Percentiles rank a stretch among this genome's conserved stretches.
Conservation (phyloP, 2,797 vertebrate genomes). For the Phaenicophaeus curvirostris region DNA sequence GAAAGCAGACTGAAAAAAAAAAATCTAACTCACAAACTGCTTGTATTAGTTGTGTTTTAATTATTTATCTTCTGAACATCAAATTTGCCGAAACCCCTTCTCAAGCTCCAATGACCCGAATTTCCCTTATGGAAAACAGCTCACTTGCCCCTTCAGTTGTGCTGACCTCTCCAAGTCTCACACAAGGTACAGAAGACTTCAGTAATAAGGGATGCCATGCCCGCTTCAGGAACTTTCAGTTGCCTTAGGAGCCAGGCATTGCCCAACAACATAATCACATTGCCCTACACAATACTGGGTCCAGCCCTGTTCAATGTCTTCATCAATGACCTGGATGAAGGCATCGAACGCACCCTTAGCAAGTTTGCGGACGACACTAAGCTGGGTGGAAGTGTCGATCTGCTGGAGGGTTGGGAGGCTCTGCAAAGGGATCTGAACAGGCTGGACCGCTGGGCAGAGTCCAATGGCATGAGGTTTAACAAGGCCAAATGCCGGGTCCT, state of each 20-base stretch:
- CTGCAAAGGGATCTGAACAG: too few species aligned
- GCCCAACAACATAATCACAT: neutral
- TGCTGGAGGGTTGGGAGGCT: too few species aligned
- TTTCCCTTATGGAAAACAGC: neutral
- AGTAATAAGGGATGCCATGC: neutral
- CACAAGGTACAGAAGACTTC: neutral
- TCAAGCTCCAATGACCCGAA: neutral
- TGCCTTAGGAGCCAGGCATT: neutral
- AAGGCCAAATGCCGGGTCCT: too few species aligned
- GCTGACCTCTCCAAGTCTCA: neutral
- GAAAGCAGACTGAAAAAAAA: too few species aligned
- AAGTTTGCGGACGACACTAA: too few species aligned
- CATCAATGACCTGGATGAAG: too few species aligned
- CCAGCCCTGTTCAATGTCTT: too few species aligned
- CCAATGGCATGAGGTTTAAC: too few species aligned
- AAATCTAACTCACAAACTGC: neutral
- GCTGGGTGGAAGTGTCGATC: too few species aligned
- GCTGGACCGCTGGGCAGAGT: too few species aligned
- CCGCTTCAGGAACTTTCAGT: neutral
- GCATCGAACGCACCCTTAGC: too few species aligned
- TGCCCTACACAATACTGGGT: neutral
- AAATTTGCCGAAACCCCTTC: neutral
- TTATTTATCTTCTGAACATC: neutral
- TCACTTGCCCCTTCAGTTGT: neutral
- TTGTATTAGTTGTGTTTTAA: neutral